These are phyloP conservation scores for Trimorus sp. DNA, from an alignment of 2,888 invertebrate species.

Conservation along the genomic window DNA sequence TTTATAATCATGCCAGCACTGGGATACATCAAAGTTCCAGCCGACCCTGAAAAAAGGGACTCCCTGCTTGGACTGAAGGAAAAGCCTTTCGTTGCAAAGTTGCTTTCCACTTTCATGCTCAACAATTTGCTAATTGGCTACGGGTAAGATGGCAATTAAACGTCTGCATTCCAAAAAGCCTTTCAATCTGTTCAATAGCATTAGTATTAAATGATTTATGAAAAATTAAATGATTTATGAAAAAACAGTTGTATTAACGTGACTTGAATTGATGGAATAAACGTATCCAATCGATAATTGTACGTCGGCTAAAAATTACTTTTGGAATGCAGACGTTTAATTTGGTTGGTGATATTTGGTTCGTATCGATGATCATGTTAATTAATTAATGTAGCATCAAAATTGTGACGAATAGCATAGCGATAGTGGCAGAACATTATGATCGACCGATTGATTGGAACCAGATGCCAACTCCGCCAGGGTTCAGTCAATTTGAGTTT, in stretches of 20 bases:
- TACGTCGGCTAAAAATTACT: too few species aligned
- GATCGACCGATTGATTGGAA: slow-evolving; percentile 78
- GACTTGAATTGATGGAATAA: too few species aligned
- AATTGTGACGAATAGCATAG: slow-evolving; percentile 76
- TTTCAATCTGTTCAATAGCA: too few species aligned
- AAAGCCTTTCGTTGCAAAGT: slow-evolving; percentile 86
- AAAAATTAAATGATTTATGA: too few species aligned
- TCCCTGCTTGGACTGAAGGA: slow-evolving; percentile 88
- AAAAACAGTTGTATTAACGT: too few species aligned
- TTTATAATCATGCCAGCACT: slow-evolving; percentile 91
- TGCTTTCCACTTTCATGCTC: slow-evolving; percentile 89
- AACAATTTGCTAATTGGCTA: slow-evolving; percentile 94
- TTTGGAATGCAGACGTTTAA: too few species aligned
- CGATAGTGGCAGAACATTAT: slow-evolving; percentile 82
- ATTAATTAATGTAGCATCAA: too few species aligned
- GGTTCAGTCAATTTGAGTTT: slow-evolving; percentile 89
- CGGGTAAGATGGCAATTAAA: slow-evolving; percentile 83
- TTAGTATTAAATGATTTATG: too few species aligned
- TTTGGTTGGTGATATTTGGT: too few species aligned
- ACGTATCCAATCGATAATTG: too few species aligned
- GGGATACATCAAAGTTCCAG: slow-evolving; percentile 87
- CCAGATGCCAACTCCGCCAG: slow-evolving; percentile 86
- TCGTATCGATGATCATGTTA: too few species aligned
- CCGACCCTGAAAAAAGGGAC: slow-evolving; percentile 85
- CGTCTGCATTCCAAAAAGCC: too few species aligned